phyloP scores from a whole-genome alignment of 2,113 vertebrate species.

The Glaucidium brasilianum region DNA sequence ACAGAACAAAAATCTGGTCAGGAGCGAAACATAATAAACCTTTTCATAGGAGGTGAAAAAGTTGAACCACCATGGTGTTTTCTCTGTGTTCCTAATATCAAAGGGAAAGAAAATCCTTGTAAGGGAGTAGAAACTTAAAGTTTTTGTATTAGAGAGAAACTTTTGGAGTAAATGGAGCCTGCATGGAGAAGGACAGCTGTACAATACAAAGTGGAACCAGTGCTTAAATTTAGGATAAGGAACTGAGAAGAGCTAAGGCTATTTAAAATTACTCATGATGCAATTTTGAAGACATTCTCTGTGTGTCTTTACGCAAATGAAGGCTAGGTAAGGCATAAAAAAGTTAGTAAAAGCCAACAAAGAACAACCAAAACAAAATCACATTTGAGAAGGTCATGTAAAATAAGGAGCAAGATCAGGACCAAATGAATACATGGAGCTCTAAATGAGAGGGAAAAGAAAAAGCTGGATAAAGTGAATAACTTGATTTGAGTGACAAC shows the following conservation, averaged over 20 bases:
- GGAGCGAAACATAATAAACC: not conserved
- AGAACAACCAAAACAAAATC: not conserved
- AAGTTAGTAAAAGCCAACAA: not conserved
- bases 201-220: not conserved
- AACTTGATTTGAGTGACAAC: not conserved
- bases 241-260: not conserved
- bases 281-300: not conserved
- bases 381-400: not conserved
- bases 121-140: not conserved
- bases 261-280: not conserved
- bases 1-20: not conserved
- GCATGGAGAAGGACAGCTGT: not conserved
- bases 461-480: not conserved
- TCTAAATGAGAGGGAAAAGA: not conserved
- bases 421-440: fast-evolving
- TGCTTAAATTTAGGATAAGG: not conserved
- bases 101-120: not conserved
- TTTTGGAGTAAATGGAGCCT: not conserved
- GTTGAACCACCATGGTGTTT: not conserved
- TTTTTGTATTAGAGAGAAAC: not conserved
- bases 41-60: not conserved
- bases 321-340: not conserved
- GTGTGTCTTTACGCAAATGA: not conserved
- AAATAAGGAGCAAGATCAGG: not conserved
- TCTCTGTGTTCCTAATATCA: not conserved